These are phyloP conservation scores for Galleria mellonella DNA, from an alignment of 1,140 invertebrate genomes.

Conservation along the genomic window DNA sequence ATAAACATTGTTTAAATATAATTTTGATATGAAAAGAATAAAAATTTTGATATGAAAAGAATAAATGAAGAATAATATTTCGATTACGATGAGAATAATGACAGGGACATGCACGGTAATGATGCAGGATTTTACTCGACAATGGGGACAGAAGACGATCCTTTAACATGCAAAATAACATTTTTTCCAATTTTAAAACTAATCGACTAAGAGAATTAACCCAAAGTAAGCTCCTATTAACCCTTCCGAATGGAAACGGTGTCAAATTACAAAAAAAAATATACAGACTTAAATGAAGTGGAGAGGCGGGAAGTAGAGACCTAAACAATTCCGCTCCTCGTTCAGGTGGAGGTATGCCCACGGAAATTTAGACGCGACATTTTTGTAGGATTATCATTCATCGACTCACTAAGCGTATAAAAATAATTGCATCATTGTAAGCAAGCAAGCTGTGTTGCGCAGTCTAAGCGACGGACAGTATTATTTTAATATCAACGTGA, in stretches of 20 bases:
- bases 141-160: slow-evolving; percentile 5
- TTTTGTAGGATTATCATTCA: background rate
- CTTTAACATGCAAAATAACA: slow-evolving; percentile 13
- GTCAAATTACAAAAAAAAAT: slow-evolving; percentile 34
- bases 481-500: too few species aligned
- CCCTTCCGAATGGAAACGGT: slow-evolving; percentile 10
- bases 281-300: slow-evolving; percentile 44
- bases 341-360: slow-evolving; percentile 1
- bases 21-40: background rate
- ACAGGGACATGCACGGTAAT: slow-evolving; percentile 11
- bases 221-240: slow-evolving; percentile 1
- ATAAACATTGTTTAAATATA: too few species aligned
- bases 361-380: slow-evolving; percentile 25
- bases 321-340: slow-evolving; percentile 19
- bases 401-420: too few species aligned
- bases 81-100: slow-evolving; percentile 7
- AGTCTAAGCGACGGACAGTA: too few species aligned
- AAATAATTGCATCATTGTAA: too few species aligned
- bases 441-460: too few species aligned
- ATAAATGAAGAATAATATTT: slow-evolving; percentile 3
- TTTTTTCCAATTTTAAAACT: background rate
- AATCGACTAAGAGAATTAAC: slow-evolving; percentile 8
- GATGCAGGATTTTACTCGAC: slow-evolving; percentile 14
- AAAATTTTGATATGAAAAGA: background rate
- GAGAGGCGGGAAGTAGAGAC: slow-evolving; percentile 42